Percentiles rank a stretch among this genome's conserved stretches.
Conservation (phyloP, 2,888 invertebrate genomes). For the Tetragnatha montana region DNA sequence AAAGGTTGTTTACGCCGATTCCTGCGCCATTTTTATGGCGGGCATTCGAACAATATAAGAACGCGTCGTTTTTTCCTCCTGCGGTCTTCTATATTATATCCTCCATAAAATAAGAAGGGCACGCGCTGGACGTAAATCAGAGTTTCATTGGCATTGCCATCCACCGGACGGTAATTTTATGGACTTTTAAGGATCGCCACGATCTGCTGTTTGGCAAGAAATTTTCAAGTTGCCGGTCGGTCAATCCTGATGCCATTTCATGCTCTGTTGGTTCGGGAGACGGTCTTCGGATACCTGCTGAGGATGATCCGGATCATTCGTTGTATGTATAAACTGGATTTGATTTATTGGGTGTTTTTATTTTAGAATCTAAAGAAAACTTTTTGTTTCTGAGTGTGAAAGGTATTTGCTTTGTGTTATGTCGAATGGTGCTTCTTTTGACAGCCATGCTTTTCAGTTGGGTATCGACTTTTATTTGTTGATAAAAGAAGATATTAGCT, state of each 20-base stretch:
- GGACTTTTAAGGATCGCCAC: conserved; percentile 11
- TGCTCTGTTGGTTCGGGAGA: conserved; percentile 20
- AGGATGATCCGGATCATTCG: conserved; percentile 4
- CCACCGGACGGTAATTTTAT: neutral
- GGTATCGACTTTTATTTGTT: no score
- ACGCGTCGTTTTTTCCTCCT: neutral
- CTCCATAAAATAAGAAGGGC: conserved; percentile 4
- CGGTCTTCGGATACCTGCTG: conserved; percentile 10
- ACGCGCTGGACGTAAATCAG: conserved; percentile 2
- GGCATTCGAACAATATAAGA: conserved; percentile 20
- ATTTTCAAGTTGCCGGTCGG: neutral
- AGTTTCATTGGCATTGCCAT: conserved; percentile 1
- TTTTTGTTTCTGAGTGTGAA: neutral
- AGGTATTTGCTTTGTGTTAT: no score
- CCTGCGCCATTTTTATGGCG: conserved; percentile 8
- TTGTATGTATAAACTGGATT: conserved; percentile 6
- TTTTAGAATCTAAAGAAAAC: neutral
- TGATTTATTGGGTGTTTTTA: conserved; percentile 22
- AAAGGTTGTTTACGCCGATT: neutral
- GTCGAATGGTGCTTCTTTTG: no score
- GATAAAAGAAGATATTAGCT: no score
- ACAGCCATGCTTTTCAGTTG: no score
- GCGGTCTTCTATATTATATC: conserved; percentile 7
- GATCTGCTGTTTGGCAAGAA: neutral
- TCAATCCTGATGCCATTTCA: conserved; percentile 21